Evolutionary conservation across 2,797 vertebrate genomes (phyloP).

Genomic region (Coregonus sp.): DNA sequence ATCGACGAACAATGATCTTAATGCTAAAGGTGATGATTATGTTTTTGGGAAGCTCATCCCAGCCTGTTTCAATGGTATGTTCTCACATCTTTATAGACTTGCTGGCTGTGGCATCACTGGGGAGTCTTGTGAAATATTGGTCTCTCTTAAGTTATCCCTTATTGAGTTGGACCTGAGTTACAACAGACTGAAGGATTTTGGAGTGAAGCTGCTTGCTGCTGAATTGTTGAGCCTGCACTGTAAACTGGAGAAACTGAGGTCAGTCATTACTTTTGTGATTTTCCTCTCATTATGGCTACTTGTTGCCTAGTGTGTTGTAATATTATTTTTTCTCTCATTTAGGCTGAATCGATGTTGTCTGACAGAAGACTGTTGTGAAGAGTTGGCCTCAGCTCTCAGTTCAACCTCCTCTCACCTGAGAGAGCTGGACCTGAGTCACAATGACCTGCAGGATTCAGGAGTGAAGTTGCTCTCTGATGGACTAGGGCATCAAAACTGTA

Average conservation of each 20-base stretch:
- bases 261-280: background rate
- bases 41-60: background rate
- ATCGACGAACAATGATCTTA: background rate
- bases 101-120: constrained; percentile 24
- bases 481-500: background rate
- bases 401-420: constrained; percentile 26
- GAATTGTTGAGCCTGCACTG: constrained; percentile 32
- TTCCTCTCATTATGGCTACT: background rate
- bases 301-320: background rate
- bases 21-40: background rate
- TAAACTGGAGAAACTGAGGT: constrained; percentile 3
- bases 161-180: constrained; percentile 36
- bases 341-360: constrained; percentile 25
- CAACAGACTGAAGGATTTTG: constrained; percentile 35
- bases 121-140: constrained; percentile 32
- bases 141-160: constrained; percentile 13
- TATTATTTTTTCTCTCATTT: background rate
- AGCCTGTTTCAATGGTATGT: background rate
- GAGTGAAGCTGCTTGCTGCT: constrained; percentile 21
- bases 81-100: constrained; percentile 14
- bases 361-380: constrained; percentile 27
- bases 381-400: constrained; percentile 29
- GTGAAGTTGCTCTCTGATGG: background rate
- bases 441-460: constrained; percentile 9
- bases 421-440: constrained; percentile 19